Conservation (phyloP, 2,888 invertebrate species). For the Sicus ferrugineus region DNA sequence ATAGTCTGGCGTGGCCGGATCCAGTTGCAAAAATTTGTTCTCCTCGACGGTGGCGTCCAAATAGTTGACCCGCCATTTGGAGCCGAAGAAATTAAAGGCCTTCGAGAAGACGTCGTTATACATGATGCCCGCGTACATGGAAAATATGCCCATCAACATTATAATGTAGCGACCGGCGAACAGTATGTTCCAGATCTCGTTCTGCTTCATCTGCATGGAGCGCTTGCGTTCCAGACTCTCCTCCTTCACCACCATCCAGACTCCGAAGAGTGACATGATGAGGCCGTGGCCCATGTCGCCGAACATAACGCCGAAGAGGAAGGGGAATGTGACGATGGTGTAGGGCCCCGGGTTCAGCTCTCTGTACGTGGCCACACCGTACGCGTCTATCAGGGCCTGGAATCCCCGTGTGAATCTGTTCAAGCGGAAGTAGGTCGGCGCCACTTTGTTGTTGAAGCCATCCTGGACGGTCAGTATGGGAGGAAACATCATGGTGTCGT, state of each 20-base stretch:
- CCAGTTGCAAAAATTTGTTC: constrained; percentile 67
- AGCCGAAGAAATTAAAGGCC: constrained; percentile 90
- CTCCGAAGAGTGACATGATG: constrained; percentile 81
- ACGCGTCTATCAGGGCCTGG: constrained; percentile 82
- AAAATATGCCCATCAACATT: constrained; percentile 94
- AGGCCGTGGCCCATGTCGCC: constrained; percentile 92
- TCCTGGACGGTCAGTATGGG: constrained; percentile 81
- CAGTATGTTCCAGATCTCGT: constrained; percentile 94
- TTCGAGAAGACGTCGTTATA: constrained; percentile 97
- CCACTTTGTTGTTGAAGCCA: constrained; percentile 68
- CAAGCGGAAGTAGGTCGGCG: constrained; percentile 86
- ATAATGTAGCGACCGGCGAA: constrained; percentile 97
- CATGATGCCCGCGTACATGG: constrained; percentile 95
- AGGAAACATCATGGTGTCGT: constrained; percentile 65
- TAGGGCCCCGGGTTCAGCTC: constrained; percentile 92
- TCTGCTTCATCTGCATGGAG: constrained; percentile 66
- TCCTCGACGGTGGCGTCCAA: constrained; percentile 65
- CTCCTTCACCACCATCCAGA: constrained; percentile 82
- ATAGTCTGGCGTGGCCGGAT: constrained; percentile 67
- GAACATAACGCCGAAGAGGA: constrained; percentile 96
- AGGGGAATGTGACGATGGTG: constrained; percentile 92
- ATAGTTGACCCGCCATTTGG: constrained; percentile 77
- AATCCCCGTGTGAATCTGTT: constrained; percentile 93
- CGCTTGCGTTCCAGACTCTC: constrained; percentile 71
- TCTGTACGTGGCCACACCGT: constrained; percentile 90